Evolutionary conservation across 1,140 invertebrate genomes (phyloP), one percentile per base, ranked within the genome.

Genomic region (Zaprionus africanus): DNA sequence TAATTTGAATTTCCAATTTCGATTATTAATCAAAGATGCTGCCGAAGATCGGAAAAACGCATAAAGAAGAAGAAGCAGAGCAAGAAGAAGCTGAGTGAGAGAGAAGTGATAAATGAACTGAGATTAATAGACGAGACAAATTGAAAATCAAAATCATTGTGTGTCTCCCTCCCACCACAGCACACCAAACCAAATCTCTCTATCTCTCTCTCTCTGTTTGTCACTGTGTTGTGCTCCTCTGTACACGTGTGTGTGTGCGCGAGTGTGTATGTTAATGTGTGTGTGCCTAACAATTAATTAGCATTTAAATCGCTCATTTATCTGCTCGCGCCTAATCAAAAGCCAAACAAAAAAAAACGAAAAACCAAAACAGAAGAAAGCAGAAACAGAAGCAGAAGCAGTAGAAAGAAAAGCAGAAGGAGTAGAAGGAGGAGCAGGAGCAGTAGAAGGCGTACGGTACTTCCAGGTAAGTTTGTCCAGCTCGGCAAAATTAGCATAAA

Each of bases 281-380:
- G 41, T 64, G 69, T 75, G 69, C 28, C 51, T 28, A 24, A 69
- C 75, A 85, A 85, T 85, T 85, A 85, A 85, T 85, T 85, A 79
- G 75, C 78, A 70, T 79, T 75, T 53, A 57, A 90, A 90, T 84
- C 78, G 81, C 68, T 76, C 71, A 71, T 76, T 84, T 81, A 76
- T 63, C 71, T 78, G 62, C 41, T 41, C 31, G 49, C 56, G 46
- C 72, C 81, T 58, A 73, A 84, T 54, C 59, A 80, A 84, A 78
- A 62, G 61, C 34, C 58, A 65, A 64, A 67, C 38, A 73, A 41
- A 76, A 51, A 17, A 57, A 34, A 36, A 49, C 4, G 13, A 22
- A 59, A 53, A 36, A 17, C 15, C 36, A 51, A 38, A 46, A 34
- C 31, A 34, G 7, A 34, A 34, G 31, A 34, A 34, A 34, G 31